Conservation (phyloP, 2,113 vertebrate species). For the Festucalex cinctus region DNA sequence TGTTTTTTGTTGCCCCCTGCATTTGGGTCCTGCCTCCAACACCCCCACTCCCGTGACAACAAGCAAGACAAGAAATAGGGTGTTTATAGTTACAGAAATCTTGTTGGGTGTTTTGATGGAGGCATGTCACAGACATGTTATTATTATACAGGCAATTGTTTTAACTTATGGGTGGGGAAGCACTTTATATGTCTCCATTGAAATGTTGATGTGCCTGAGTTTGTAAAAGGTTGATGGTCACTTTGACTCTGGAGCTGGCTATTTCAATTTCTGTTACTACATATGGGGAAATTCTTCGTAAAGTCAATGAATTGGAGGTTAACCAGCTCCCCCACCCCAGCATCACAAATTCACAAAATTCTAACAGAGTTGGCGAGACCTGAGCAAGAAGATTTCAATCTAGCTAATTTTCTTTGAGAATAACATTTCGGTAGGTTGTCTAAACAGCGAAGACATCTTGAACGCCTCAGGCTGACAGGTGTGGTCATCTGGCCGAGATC, state of each 20-base stretch:
- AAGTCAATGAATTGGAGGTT: not conserved
- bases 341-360: not conserved
- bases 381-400: conserved; percentile 1
- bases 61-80: no score
- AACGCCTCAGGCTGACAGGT: conserved; percentile 8
- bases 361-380: not conserved
- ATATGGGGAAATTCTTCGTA: not conserved
- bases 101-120: no score
- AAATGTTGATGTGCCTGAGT: not conserved
- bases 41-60: no score
- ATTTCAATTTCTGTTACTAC: not conserved
- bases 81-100: no score
- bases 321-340: not conserved
- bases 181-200: not conserved
- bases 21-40: no score
- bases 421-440: conserved; percentile 14
- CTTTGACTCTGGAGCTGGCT: not conserved
- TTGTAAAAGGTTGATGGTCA: not conserved
- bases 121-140: no score
- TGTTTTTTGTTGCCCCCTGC: no score
- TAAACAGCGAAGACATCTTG: conserved; percentile 8
- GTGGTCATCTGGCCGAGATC: not conserved
- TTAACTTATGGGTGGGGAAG: no score
- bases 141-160: no score
- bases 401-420: conserved; percentile 4